These are phyloP conservation scores for Acanthopleura granulata DNA, from an alignment of 2,888 invertebrate species.

Conservation along the genomic window DNA sequence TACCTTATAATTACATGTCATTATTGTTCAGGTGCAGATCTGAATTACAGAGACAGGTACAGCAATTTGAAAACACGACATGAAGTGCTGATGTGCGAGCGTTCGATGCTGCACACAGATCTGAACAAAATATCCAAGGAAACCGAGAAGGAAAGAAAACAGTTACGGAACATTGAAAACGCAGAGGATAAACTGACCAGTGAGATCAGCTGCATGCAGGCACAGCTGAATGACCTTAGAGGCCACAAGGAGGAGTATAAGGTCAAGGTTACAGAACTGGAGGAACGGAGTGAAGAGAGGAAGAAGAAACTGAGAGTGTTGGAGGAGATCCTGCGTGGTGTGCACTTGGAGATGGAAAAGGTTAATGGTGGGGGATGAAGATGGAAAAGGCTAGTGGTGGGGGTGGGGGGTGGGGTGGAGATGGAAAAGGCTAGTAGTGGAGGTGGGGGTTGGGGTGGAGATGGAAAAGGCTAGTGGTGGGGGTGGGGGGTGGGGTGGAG, in stretches of 20 bases:
- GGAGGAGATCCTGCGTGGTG: constrained; percentile 34
- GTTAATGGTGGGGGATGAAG: too few relatives aligned
- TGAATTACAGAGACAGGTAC: constrained; percentile 32
- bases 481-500: too few relatives aligned
- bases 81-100: constrained; percentile 35
- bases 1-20: not conserved
- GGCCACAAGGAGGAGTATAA: constrained; percentile 37
- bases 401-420: too few relatives aligned
- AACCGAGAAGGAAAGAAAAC: constrained; percentile 31
- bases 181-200: constrained; percentile 30
- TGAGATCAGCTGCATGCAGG: constrained; percentile 30
- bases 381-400: too few relatives aligned
- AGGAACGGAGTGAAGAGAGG: constrained; percentile 29
- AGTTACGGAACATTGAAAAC: constrained; percentile 32
- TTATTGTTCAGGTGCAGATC: not conserved
- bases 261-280: constrained; percentile 29
- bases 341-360: constrained; percentile 38
- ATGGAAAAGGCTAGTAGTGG: too few relatives aligned
- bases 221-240: constrained; percentile 29
- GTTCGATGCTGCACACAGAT: constrained; percentile 24
- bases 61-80: constrained; percentile 34
- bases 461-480: too few relatives aligned
- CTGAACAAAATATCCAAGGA: constrained; percentile 28
- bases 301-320: constrained; percentile 33
- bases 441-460: too few relatives aligned